Base-by-base conservation (phyloP, 2,888 invertebrate genomes). In the Limnephilus auricula region DNA sequence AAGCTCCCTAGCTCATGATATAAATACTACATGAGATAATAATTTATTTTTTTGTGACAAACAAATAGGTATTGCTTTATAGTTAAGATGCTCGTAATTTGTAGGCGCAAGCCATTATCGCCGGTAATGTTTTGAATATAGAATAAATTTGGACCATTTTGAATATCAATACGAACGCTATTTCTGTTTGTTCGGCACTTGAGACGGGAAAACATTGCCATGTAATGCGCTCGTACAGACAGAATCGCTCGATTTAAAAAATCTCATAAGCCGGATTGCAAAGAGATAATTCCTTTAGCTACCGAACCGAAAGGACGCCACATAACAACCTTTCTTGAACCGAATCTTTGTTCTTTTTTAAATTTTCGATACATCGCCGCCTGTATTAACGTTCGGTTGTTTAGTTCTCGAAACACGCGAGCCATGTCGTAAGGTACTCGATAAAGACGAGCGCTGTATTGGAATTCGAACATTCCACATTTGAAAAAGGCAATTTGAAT, bases 211-310 rank as follows among this genome's bases (percentile, higher is more conserved):
- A 85, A 50, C 45, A 85, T 37, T 31, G 85, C 40, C 50, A 1
- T 85, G 85, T 40, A 85, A 85, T 89, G 40, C 45, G 30, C 83
- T 50, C 82, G 45, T 31, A 50, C 25, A 89, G 45, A 50, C 78
- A 45, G 86, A 50, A 40, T 86, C 85, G 86, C 86, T 80, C 86
- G 79, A 85, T 90, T 86, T 90, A 78, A 87, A 78, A 86, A 78
- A 86, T 90, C 85, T 50, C 50, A 85, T 85, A 85, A 85, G 85
- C 85, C 40, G 18, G 40, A 34, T 84, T n/a, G 84, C 84, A 37
- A 85, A 85, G 65, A 65, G 65, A 65, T 65, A n/a, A 65, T 85
- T 85, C 25, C 40, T 13, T 30, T 83, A 15, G 85, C n/a, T 31
- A 30, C n/a, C n/a, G 31, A 31, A 86, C 30, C 30, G 34, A 32